Percentiles rank a stretch among this genome's conserved stretches.
phyloP scores from a whole-genome alignment of 2,113 vertebrate species.

The Pluvianellus socialis region DNA sequence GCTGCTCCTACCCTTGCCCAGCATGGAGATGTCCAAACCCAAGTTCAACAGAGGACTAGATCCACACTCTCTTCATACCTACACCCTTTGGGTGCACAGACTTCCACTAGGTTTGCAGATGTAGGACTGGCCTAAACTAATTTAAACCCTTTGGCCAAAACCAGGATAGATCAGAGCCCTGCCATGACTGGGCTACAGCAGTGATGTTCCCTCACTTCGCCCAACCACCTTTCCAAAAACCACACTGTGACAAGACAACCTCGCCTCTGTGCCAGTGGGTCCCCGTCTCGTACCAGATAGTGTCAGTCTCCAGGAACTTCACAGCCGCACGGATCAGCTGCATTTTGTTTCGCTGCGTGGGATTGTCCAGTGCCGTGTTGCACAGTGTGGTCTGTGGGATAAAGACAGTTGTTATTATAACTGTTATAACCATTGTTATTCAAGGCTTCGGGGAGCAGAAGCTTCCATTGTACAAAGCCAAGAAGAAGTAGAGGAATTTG shows the following conservation, averaged over 20 bases:
- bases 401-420: background rate
- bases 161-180: background rate
- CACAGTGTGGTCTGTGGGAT: slow-evolving; percentile 88
- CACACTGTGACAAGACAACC: no score
- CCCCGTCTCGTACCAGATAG: slow-evolving; percentile 82
- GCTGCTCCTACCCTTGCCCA: no score
- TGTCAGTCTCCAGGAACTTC: slow-evolving; percentile 96
- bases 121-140: background rate
- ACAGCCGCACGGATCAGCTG: slow-evolving; percentile 88
- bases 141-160: background rate
- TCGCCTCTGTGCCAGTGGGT: accelerated
- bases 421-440: background rate
- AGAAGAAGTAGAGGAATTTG: background rate
- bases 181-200: background rate
- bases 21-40: no score
- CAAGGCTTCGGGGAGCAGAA: background rate
- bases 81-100: no score
- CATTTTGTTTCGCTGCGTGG: slow-evolving; percentile 82
- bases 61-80: no score
- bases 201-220: background rate
- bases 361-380: slow-evolving; percentile 95
- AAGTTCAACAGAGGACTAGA: no score
- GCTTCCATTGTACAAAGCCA: background rate
- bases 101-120: background rate
- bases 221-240: background rate